These are phyloP conservation scores for Hyposmocoma kahamanoa DNA, from an alignment of 1,140 invertebrate species.

Conservation along the genomic window DNA sequence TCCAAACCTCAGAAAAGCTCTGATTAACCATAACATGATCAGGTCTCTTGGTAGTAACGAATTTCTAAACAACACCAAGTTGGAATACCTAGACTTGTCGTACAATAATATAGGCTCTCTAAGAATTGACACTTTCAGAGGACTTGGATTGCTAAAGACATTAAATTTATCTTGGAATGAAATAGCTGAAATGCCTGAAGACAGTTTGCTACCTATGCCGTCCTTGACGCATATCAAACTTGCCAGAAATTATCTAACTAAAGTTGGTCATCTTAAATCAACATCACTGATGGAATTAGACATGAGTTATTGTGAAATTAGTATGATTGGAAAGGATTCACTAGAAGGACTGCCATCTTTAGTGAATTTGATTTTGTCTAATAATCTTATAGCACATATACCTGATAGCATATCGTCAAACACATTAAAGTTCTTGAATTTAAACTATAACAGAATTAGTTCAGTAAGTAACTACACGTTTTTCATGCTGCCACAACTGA, in stretches of 20 bases:
- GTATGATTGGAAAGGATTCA: conserved; percentile 67
- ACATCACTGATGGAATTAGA: conserved; percentile 73
- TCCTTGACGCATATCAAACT: conserved; percentile 75
- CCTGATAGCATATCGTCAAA: conserved; percentile 74
- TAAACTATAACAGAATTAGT: conserved; percentile 74
- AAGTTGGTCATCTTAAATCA: conserved; percentile 73
- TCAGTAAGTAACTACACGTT: conserved; percentile 73
- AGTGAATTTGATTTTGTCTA: conserved; percentile 73
- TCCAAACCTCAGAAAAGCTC: conserved; percentile 73
- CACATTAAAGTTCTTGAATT: conserved; percentile 73
- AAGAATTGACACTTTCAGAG: conserved; percentile 73
- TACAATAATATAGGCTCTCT: conserved; percentile 76
- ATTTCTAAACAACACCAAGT: conserved; percentile 76
- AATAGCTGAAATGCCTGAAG: conserved; percentile 73
- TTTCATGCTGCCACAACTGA: conserved; percentile 72
- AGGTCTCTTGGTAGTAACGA: conserved; percentile 70
- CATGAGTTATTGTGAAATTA: conserved; percentile 77
- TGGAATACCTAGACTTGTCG: conserved; percentile 79
- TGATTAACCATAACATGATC: conserved; percentile 77
- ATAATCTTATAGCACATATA: conserved; percentile 74
- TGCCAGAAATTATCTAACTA: conserved; percentile 78
- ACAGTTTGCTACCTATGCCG: conserved; percentile 73
- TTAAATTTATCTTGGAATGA: conserved; percentile 81
- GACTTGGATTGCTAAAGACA: conserved; percentile 71
- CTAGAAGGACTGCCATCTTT: conserved; percentile 72